These are phyloP conservation scores for Falco biarmicus DNA, from an alignment of 2,797 vertebrate genomes.

Conservation along the genomic window DNA sequence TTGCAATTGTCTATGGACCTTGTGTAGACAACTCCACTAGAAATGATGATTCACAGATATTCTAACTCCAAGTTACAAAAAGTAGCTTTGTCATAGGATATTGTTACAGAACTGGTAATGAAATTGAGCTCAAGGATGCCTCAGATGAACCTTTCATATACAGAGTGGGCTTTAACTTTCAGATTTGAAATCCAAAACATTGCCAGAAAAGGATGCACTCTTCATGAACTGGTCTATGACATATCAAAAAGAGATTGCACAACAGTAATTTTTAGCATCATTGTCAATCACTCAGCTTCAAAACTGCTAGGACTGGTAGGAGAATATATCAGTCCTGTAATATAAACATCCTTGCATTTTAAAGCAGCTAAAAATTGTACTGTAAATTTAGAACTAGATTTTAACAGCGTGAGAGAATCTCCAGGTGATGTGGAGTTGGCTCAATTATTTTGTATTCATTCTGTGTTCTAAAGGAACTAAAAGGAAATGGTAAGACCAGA, in stretches of 20 bases:
- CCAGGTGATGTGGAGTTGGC: not conserved
- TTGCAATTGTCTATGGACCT: not conserved
- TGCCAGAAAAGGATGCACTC: not conserved
- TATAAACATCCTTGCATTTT: not conserved
- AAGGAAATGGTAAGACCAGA: not conserved
- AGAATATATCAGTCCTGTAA: not conserved
- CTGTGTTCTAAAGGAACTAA: not conserved
- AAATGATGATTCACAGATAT: not conserved
- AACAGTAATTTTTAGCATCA: not conserved
- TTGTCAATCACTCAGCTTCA: not conserved
- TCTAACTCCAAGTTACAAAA: not conserved
- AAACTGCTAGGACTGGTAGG: not conserved
- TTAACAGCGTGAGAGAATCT: not conserved
- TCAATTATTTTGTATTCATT: not conserved
- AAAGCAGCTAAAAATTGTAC: not conserved
- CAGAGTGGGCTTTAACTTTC: not conserved
- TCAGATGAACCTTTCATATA: not conserved
- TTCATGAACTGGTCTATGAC: not conserved
- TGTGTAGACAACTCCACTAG: not conserved
- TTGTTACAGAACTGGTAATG: not conserved
- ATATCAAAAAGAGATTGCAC: not conserved
- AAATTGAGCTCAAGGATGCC: not conserved
- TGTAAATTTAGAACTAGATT: not conserved
- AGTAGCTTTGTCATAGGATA: not conserved
- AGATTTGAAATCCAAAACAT: not conserved